Evolutionary conservation across 2,797 vertebrate genomes (phyloP).

Genomic region (Bryconaethiops microstoma): DNA sequence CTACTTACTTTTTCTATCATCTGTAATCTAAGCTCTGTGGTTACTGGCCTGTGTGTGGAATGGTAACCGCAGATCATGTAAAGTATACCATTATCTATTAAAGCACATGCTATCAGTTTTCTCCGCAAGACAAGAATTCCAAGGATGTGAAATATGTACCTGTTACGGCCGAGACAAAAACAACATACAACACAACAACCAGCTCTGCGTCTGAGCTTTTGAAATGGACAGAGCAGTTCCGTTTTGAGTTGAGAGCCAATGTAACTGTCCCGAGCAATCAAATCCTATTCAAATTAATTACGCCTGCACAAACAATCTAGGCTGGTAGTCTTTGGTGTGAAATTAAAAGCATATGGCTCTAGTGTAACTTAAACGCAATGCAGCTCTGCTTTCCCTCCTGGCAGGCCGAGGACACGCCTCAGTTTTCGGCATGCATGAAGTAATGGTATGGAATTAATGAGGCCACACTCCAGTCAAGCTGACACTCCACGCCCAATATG

Average conservation of each 20-base stretch:
- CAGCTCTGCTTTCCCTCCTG: constrained; percentile 30
- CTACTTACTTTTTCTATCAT: background rate
- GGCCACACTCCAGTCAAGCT: constrained; percentile 23
- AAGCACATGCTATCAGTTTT: constrained; percentile 66
- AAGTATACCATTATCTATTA: constrained; percentile 59
- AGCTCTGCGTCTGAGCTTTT: background rate
- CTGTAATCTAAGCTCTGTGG: too few species aligned
- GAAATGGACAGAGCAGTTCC: constrained; percentile 1
- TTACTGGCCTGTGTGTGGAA: background rate
- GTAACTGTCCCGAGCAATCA: background rate
- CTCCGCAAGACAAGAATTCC: constrained; percentile 69
- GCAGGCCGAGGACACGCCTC: constrained; percentile 16
- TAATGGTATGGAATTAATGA: constrained; percentile 45
- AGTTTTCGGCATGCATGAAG: constrained; percentile 19
- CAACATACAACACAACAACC: constrained; percentile 13
- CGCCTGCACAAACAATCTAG: constrained; percentile 3
- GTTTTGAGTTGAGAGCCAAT: background rate
- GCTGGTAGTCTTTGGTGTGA: background rate
- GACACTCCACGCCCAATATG: constrained; percentile 33
- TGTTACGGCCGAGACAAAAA: constrained; percentile 43
- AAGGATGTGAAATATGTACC: constrained; percentile 77
- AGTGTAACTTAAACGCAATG: background rate
- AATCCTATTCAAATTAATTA: constrained; percentile 12
- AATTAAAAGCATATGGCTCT: background rate
- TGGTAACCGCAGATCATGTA: background rate